Base-by-base conservation (phyloP, 2,888 invertebrate species). In the Caenorhabditis sp. region DNA sequence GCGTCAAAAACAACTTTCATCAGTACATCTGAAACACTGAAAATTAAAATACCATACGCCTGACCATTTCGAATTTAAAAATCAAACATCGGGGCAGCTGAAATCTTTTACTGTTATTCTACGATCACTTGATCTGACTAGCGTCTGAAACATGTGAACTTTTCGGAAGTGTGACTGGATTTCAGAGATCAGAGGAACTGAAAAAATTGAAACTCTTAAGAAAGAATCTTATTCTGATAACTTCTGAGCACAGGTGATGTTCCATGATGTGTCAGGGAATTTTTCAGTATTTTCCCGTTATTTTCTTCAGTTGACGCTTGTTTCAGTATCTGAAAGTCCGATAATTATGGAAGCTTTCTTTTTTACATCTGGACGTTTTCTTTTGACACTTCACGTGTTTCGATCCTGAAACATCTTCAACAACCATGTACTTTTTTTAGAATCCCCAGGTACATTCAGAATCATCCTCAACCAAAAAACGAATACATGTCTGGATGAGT, bases 401-500 rank as follows among this genome's bases (percentile, higher is more conserved):
- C 38, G 12, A 26, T 28, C 2, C n/a, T 49, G 22, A 49, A 19
- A 49, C 49, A 49, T 49, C 49, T 38, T n/a, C 49, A 49, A 38
- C 8, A n/a, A 38, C 2, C 10, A 38, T 28, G 44, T 7, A 19
- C 24, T 24, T 54, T 51, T 24, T 38, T 58, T 12, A 16, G 26
- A 35, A 35, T 38, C 6, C 38, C 38, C 6, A 10, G 12, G 38
- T 38, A 38, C 38, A 38, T 38, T 38, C 38, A 38, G 12, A 38
- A 66, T 24, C 64, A 28, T 19, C 44, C 24, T 35, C 56, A 58
- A 24, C 38, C 54, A 61, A 54, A 49, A 38, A 38, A n/a, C n/a
- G n/a, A n/a, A n/a, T n/a, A n/a, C n/a, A n/a, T n/a, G n/a, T n/a
- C 6, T 19, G 47, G 63, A 61, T 61, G 79, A 64, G 77, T 54